Evolutionary conservation across 2,797 vertebrate genomes (phyloP), one percentile per base, ranked within the genome.

Genomic region (Oreochromis mossambicus): DNA sequence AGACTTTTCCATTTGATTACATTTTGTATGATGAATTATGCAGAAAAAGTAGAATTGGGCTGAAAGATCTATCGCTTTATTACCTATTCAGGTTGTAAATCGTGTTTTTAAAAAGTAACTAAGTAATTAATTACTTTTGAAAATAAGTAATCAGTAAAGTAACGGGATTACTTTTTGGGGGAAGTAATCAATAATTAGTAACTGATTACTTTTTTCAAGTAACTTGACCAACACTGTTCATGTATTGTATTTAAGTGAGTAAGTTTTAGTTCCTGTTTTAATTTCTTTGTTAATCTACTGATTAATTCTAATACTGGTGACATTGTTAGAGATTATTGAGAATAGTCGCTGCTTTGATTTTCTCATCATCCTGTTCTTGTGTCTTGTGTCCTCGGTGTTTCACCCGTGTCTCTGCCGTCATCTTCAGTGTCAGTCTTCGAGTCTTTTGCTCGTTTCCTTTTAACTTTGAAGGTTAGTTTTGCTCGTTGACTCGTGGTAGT

Each of bases 401-500:
- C 1, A 8, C n/a, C 9, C 6, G 3, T 11, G 29, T 61, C 17
- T 11, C 32, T 61, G 58, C 29, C 11, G 17, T 34, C 32, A 7
- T 34, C 46, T 17, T 48, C 11, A n/a, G 58, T 36, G 0, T 61
- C 32, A 36, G 19, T 36, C 56, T 34, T n/a, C 0, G 4, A 1
- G 15, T 63, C 6, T 63, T 36, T 63, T 63, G 32, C n/a, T 36
- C 0, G 1, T 63, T 38, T 63, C 34, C 36, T n/a, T 63, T 63
- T 36, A 0, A n/a, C 29, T 61, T 32, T 58, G 15, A 32, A 32
- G 15, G 56, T 32, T 58, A 2, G 3, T 32, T 58, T 58, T 61
- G 56, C 15, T 19, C 15, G 3, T 6, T 3, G 6, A 63, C 58
- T 58, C 29, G 0, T 32, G 29, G 0, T 2, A 11, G 3, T 58